Base-by-base conservation (phyloP, 2,797 vertebrate species). In the Selene dorsalis region DNA sequence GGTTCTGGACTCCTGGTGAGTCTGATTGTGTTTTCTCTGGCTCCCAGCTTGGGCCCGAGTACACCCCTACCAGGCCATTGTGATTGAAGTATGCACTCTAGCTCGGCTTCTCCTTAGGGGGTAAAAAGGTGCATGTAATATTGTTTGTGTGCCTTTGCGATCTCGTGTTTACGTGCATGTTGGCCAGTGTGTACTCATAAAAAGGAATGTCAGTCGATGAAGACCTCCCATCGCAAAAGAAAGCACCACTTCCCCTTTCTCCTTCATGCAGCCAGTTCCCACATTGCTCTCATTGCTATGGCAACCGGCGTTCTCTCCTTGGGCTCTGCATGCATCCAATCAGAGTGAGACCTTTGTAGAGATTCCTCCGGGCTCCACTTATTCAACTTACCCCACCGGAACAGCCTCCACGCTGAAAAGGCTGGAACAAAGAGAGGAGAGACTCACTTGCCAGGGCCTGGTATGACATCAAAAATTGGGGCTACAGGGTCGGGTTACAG, bases 261-360 rank as follows among this genome's bases (percentile, higher is more conserved):
- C 84, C 84, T 89, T 83, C 86, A 80, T 90, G 85, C 88, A 93
- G 89, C 88, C 89, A 89, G 87, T 91, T 94, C 90, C 91, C 91
- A 93, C 92, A 93, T 89, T 91, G 91, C 91, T 92, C 91, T 92
- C 92, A 95, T 95, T 90, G 93, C 95, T 93, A 95, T 95, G 93
- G 95, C 94, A 95, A 95, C 95, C 89, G 58, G 88, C 74, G 66
- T 88, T 93, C 91, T 93, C 92, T 94, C 88, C 92, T 94, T 93
- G 88, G 93, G 93, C 92, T 92, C 92, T 88, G 90, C 90, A 89
- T 90, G 93, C 92, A 93, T 93, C 94, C 94, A 95, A 95, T 95
- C 94, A 95, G 92, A 94, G 90, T 69, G 90, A 94, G 93, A 95
- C 94, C 93, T 95, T 94, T 95, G 94, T 94, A 93, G 94, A 95